Percentiles rank a stretch among this genome's conserved stretches.
phyloP scores from a whole-genome alignment of 2,113 vertebrate species.

The Astur gentilis region DNA sequence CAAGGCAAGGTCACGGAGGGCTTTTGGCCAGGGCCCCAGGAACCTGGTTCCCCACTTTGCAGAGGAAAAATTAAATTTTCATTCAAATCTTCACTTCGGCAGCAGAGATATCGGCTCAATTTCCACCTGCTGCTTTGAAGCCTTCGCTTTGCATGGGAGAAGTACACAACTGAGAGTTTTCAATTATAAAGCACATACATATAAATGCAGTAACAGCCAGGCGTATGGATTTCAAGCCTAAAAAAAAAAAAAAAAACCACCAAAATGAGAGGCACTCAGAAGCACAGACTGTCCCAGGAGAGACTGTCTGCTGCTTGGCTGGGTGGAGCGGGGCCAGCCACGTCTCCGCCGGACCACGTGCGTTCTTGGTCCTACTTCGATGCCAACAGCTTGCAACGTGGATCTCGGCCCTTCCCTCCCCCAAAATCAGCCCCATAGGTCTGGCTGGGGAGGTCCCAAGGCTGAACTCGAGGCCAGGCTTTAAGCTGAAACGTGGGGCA shows the following conservation, averaged over 20 bases:
- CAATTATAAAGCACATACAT: slow-evolving; percentile 39
- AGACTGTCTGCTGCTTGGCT: not conserved
- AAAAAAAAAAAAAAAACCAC: not conserved
- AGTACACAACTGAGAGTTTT: not conserved
- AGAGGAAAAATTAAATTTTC: not conserved
- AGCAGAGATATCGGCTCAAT: slow-evolving; percentile 25
- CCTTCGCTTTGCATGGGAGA: not conserved
- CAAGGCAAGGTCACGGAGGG: accelerated
- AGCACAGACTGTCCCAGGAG: not conserved
- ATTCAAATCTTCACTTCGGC: slow-evolving; percentile 30
- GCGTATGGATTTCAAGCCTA: not conserved
- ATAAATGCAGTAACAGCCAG: not conserved
- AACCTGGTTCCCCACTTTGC: not conserved
- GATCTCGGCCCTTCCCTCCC: not conserved
- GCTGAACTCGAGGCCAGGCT: not conserved
- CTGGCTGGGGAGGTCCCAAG: not conserved
- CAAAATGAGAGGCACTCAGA: not conserved
- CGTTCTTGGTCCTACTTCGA: accelerated
- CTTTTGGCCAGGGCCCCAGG: not conserved
- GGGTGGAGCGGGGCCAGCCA: not conserved
- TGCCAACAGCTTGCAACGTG: not conserved
- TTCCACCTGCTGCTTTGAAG: slow-evolving; percentile 57
- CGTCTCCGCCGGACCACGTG: accelerated
- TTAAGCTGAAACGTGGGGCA: not conserved
- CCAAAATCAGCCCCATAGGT: not conserved